Base-by-base conservation (phyloP, 2,797 vertebrate species). In the Macrochelys suwanniensis region DNA sequence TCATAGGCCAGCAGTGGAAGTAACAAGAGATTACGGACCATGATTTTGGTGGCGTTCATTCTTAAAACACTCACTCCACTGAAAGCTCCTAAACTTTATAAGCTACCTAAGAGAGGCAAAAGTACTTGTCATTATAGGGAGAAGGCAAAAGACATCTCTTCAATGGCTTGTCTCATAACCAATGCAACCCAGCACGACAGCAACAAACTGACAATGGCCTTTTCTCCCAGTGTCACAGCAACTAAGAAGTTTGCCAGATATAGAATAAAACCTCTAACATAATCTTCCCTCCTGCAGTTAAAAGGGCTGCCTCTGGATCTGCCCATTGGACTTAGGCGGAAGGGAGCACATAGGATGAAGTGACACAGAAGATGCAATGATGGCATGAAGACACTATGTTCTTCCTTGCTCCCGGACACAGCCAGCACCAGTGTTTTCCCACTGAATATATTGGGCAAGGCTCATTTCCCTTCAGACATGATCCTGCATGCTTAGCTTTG, bases 221-320 rank as follows among this genome's bases (percentile, higher is more conserved):
- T 42, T 61, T 6, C 42, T 33, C 31, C 89, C 61, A 87, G 10
- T 11, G 3, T 12, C 83, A 53, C 3, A 37, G 37, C 50, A 74
- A 17, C 4, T 7, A 11, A 10, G 53, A 21, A 25, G 12, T 1
- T 71, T 2, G 31, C 0, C 25, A 5, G 23, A 59, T 3, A 1
- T 80, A 84, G 80, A 85, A 68, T 47, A 82, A 71, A 21, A 4
- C 57, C 89, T 13, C 11, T 12, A 33, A 50, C n/a, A 28, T 1
- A 68, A 15, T 2, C 57, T 26, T 17, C 65, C 49, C 28, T 0
- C 0, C 3, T 1, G 10, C 0, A 1, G 33, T 31, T 50, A n/a
- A 79, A 17, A 59, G 78, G 23, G 23, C 4, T 37, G 7, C 50
- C 45, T 88, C 79, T 82, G 53, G 25, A 5, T 7, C 61, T 57